phyloP scores from a whole-genome alignment of 1,140 invertebrate genomes.

The Phenacoccus solenopsis region DNA sequence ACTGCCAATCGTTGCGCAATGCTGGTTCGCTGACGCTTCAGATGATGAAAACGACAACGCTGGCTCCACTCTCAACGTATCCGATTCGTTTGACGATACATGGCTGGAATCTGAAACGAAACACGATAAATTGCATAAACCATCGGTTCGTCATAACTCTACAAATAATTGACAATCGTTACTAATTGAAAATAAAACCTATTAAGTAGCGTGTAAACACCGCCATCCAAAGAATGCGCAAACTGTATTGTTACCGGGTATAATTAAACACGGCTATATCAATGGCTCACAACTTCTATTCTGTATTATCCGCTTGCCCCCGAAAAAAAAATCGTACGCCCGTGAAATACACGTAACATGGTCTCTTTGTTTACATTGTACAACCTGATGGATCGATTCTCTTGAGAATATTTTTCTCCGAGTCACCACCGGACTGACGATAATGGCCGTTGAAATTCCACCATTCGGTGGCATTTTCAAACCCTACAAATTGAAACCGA shows the following conservation, averaged over 20 bases:
- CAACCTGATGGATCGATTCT: not conserved
- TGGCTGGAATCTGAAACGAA: not conserved
- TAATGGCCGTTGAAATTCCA: not conserved
- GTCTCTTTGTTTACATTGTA: not conserved
- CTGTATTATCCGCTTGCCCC: not conserved
- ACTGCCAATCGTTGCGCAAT: not conserved
- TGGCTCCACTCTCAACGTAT: not conserved
- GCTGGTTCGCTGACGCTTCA: not conserved
- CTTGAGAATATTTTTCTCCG: not conserved
- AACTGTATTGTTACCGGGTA: not conserved
- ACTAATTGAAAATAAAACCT: not conserved
- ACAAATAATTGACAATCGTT: not conserved
- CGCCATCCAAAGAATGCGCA: not conserved
- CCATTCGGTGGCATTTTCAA: no score
- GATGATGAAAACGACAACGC: not conserved
- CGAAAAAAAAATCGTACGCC: not conserved
- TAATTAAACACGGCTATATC: not conserved
- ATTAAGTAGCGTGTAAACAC: not conserved
- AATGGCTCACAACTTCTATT: not conserved
- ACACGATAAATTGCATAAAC: not conserved
- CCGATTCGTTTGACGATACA: not conserved
- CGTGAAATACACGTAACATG: not conserved
- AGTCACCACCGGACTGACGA: not conserved
- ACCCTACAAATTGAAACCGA: no score
- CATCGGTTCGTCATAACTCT: not conserved